Base-by-base conservation (phyloP, 2,797 vertebrate species). In the Coranthus polyacanthus region DNA sequence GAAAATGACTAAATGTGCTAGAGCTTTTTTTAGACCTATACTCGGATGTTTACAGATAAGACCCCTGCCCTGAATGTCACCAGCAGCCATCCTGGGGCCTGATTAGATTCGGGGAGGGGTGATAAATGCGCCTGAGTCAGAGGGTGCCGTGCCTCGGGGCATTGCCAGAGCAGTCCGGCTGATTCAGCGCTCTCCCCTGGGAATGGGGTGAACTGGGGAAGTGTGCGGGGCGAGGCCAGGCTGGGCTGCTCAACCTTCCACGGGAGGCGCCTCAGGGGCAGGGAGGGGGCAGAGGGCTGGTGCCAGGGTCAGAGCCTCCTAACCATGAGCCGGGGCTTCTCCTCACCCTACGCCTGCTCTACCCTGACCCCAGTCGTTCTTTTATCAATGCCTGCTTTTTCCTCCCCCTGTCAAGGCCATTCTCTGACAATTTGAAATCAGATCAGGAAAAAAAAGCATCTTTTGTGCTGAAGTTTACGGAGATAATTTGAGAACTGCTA, bases 221-320 rank as follows among this genome's bases (percentile, higher is more conserved):
- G 92, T 90, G 90, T 94, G 90, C 85, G 18, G 84, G 79, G 88
- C 89, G 55, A 85, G 85, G 84, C 82, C 81, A 53, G 84, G 88
- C 88, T 9, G 78, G 79, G 85, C 81, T 36, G 75, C 75, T 91
- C 90, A 82, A 89, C 89, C 90, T 83, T 85, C 89, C 84, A 75
- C 83, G 92, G 91, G 90, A 82, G 91, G 83, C 92, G 95, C 95
- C 95, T 91, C 57, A 78, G 94, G 95, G 87, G 91, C 89, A 86
- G 88, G 84, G 72, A 91, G 91, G 94, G 94, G 94, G 93, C 94
- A 96, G 94, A 92, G 94, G 95, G 94, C 93, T 75, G 91, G 83
- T 93, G 93, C 91, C 88, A 88, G 92, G 94, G 94, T 96, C 95
- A 94, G 79, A 89, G 92, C 87, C 89, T 85, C 78, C 83, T 82